Base-by-base conservation (phyloP, 2,888 invertebrate genomes). In the Pheosia gnoma region DNA sequence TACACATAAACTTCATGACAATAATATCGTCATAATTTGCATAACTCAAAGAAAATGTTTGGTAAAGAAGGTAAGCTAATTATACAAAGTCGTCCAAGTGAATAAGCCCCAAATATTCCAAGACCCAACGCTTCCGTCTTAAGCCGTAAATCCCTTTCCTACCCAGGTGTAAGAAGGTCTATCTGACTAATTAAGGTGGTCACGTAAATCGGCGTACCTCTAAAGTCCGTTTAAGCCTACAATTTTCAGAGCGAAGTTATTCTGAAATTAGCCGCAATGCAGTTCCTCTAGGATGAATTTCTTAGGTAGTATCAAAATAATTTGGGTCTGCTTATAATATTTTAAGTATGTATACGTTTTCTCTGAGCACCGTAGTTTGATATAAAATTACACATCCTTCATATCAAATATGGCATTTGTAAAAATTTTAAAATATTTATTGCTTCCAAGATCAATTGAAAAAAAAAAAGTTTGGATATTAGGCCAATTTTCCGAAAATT, bases 181-280 rank as follows among this genome's bases (percentile, higher is more conserved):
- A 84, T 81, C 85, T 81, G 72, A 79, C 86, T 89, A 89, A 90
- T 90, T 90, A 89, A 86, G 83, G 82, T 82, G 81, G 81, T 76
- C 79, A 79, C 83, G 82, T 84, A 83, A 84, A 85, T 84, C 81
- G 83, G 78, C 80, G 78, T 75, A 72, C 72, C 65, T 72, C 80
- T 71, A 77, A 80, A 79, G 79, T 79, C 79, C 66, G 71, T 79
- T 80, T 84, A 81, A 86, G 85, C 84, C 81, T 77, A 81, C 81
- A 79, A 81, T 81, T 85, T 86, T 83, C 79, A 67, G 72, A 66
- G 74, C 65, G 60, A 67, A 71, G 72, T 74, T 76, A 72, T 77
- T 73, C 77, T 75, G 71, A 76, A 79, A 75, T 77, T 79, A 80
- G 73, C 78, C 78, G 77, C 81, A 81, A 75, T 83, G 82, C 82